A percentile compares a stretch with the other conserved stretches of the same genome.
These are phyloP conservation scores for Drosophila nigricruria DNA, from an alignment of 2,888 invertebrate genomes.

Conservation along the genomic window DNA sequence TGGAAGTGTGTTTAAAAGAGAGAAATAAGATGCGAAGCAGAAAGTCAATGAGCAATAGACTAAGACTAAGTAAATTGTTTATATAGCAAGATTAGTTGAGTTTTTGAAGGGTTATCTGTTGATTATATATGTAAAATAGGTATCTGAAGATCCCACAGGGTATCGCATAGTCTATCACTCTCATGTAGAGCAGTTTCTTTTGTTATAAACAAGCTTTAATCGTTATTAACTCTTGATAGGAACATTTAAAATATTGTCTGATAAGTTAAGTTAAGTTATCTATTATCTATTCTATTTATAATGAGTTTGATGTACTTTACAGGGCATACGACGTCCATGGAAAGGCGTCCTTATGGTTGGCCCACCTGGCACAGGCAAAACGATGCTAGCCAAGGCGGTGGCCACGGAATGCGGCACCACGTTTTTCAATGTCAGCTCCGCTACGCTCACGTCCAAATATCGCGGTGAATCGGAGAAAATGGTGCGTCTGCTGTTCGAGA, in stretches of 20 bases:
- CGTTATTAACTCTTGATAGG: not conserved
- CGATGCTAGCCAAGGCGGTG: conserved; percentile 98
- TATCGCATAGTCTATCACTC: not conserved
- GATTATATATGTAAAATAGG: too few species aligned
- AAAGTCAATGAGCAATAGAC: not conserved
- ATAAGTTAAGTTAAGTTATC: too few species aligned
- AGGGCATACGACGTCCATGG: conserved; percentile 98
- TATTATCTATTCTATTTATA: too few species aligned
- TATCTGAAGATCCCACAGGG: not conserved
- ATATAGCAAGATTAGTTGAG: not conserved
- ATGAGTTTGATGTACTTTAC: conserved; percentile 43
- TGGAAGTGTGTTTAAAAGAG: not conserved
- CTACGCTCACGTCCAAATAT: conserved; percentile 99
- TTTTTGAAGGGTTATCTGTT: not conserved
- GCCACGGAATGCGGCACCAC: conserved; percentile 99
- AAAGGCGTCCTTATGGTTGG: conserved; percentile 98
- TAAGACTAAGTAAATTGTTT: not conserved
- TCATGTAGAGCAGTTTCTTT: not conserved
- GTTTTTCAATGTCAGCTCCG: conserved; percentile 98
- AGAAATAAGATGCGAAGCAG: too few species aligned
- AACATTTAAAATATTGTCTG: not conserved
- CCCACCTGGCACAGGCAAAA: conserved; percentile 96
- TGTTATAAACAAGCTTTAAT: conserved; percentile 1
- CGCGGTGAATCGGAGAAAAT: conserved; percentile 99
- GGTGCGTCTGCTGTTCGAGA: conserved; percentile 97